A percentile compares a stretch with the other conserved stretches of the same genome.
These are phyloP conservation scores for Gouania willdenowi DNA, from an alignment of 2,797 vertebrate species.

Conservation along the genomic window DNA sequence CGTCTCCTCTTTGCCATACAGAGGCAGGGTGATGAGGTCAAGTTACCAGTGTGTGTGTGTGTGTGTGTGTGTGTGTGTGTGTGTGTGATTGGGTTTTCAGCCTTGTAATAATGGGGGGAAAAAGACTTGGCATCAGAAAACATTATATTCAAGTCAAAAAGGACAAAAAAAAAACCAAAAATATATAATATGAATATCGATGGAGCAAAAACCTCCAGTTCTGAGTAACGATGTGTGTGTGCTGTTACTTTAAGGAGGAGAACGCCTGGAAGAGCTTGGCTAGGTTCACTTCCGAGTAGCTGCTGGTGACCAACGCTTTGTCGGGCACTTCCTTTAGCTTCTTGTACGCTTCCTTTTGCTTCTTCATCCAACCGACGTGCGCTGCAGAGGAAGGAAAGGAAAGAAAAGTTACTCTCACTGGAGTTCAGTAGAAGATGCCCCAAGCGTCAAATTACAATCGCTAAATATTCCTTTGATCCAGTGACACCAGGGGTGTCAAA, in stretches of 20 bases:
- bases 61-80: not conserved
- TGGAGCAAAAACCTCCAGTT: too few species aligned
- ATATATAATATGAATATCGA: too few species aligned
- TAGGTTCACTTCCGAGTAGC: conserved; percentile 93
- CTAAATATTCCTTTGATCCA: too few species aligned
- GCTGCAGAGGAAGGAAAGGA: conserved; percentile 12
- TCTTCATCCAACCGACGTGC: not conserved
- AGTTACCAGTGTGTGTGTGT: conserved; percentile 15
- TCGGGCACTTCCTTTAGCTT: conserved; percentile 84
- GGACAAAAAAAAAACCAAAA: conserved; percentile 7
- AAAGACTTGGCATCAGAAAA: conserved; percentile 7
- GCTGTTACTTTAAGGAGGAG: conserved; percentile 71
- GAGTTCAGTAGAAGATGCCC: not conserved
- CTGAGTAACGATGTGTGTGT: not conserved
- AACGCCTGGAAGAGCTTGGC: conserved; percentile 86
- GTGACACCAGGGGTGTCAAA: too few species aligned
- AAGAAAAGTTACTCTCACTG: not conserved
- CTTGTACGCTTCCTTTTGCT: conserved; percentile 72
- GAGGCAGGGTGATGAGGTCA: conserved; percentile 45
- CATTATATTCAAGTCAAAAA: conserved; percentile 11
- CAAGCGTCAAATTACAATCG: too few species aligned
- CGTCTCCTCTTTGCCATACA: conserved; percentile 47
- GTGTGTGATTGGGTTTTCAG: conserved; percentile 36
- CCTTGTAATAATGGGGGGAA: conserved; percentile 22
- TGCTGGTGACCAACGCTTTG: conserved; percentile 78